A percentile compares a stretch with the other conserved stretches of the same genome.
These are phyloP conservation scores for Sminthurides bifidus DNA, from an alignment of 1,140 invertebrate genomes.

Conservation along the genomic window DNA sequence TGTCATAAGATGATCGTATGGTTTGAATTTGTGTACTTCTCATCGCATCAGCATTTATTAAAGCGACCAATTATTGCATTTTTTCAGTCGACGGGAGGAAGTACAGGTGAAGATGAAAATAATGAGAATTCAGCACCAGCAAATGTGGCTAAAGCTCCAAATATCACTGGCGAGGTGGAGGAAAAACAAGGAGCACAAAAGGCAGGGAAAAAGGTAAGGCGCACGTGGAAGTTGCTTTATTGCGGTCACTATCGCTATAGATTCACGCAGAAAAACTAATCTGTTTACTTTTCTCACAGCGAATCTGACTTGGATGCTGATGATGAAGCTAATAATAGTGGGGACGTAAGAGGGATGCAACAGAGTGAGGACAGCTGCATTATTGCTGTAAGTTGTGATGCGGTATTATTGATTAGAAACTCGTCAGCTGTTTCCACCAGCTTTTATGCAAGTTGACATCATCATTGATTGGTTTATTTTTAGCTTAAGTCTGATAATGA, in stretches of 20 bases:
- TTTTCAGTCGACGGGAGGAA: slow-evolving; percentile 51
- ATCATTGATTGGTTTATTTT: not conserved
- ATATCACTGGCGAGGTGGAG: slow-evolving; percentile 16
- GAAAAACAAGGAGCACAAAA: slow-evolving; percentile 8
- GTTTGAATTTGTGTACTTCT: not conserved
- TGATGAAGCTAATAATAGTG: slow-evolving; percentile 45
- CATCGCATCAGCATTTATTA: not conserved
- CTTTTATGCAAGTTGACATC: not conserved
- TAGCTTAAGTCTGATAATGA: slow-evolving; percentile 44
- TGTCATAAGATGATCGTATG: not conserved
- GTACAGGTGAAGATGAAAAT: slow-evolving; percentile 49
- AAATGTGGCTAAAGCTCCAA: slow-evolving; percentile 12
- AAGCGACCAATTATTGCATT: slow-evolving; percentile 7
- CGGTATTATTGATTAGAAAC: not conserved
- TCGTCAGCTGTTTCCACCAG: not conserved
- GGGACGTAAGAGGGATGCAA: slow-evolving; percentile 21
- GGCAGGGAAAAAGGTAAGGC: slow-evolving; percentile 8
- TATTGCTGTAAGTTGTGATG: slow-evolving; percentile 4
- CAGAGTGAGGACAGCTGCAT: slow-evolving; percentile 18
- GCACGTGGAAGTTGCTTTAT: no score
- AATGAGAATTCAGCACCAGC: slow-evolving; percentile 29
- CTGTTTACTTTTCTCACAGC: slow-evolving; percentile 28
- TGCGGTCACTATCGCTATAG: no score
- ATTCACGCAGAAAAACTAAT: not conserved
- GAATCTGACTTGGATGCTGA: slow-evolving; percentile 53